Evolutionary conservation across 1,140 invertebrate genomes (phyloP), one percentile per base, ranked within the genome.

Genomic region (Drosophila orosa): DNA sequence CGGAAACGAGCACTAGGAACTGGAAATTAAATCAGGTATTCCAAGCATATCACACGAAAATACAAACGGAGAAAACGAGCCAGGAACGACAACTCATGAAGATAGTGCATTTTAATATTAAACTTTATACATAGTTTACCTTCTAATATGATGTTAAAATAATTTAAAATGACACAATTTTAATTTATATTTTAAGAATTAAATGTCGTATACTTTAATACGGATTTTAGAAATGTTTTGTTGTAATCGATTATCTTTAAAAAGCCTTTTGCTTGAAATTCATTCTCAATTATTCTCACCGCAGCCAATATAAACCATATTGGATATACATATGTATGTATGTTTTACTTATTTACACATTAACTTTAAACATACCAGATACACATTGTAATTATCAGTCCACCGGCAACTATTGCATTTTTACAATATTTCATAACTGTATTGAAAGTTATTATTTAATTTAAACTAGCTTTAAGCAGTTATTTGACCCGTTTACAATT

Each of bases 21-120:
- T 92, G 7, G 82, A 92, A 10, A 92, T 92, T 27, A 92, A 92
- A 83, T 92, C 91, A 1, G 74, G 91, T 19, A 92, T 92, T 17
- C 92, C 91, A 13, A 92, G 78, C 58, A 89, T 92, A 75, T 91
- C 90, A 52, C 90, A 92, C 37, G 91, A 90, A 52, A 89, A 90
- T 17, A 83, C 80, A 9, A 92, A 92, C 62, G 91, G 91, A 9
- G 91, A 92, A 76, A 72, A 69, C 27, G 91, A 91, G 78, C 66
- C 65, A 22, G 48, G 65, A 19, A 90, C 78, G 29, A 87, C 82
- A 48, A 77, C 80, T 17, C 90, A 81, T 25, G 90, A 92, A 56
- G 91, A 92, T 59, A 92, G 91, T 42, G 76, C 90, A 67, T 91
- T 92, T 76, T 92, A 82, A 68, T n/a, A 17, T 24, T 9, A 35